Base-by-base conservation (phyloP, 2,113 vertebrate genomes). In the Lycocorax pyrrhopterus region DNA sequence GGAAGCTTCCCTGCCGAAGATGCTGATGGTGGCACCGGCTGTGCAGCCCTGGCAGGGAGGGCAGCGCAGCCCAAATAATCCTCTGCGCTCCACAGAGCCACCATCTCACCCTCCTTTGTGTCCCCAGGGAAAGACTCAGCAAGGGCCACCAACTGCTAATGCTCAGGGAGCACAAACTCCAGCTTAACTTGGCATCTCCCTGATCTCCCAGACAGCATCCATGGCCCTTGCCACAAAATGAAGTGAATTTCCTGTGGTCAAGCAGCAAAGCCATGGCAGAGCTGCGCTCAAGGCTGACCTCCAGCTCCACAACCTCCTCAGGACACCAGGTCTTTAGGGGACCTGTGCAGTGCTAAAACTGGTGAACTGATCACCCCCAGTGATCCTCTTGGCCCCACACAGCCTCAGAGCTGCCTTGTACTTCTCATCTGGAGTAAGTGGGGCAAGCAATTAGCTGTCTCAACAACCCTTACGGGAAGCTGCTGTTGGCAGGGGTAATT, bases 391-490 rank as follows among this genome's bases (percentile, higher is more conserved):
- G 10, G 47, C 56, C 84, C 71, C 90, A 71, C 47, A 32, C 6
- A 63, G 32, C n/a, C 41, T 33, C 67, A 37, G 33, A 56, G 69
- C 47, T 46, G n/a, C 33, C 52, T 88, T 14, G 43, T 19, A 4
- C 10, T 77, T 71, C 89, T 89, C 72, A 62, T 78, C 67, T 85
- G 91, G 58, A 93, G 33, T 74, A 96, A 96, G 44, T 92, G 95
- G 89, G 90, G 51, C 84, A 94, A 94, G 90, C 39, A 67, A 95
- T 93, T 89, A 95, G 77, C 92, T 80, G 74, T 55, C 91, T 88
- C 55, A 73, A 64, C 80, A 72, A 44, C 92, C 79, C 94, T 87
- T 96, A 44, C 0, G 20, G 92, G 96, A 96, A 92, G 55, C 77
- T 76, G 64, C 56, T 77, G 69, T 62, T 71, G 80, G 64, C 69